These are phyloP conservation scores for Aleiodes leptofemur DNA, from an alignment of 2,888 invertebrate genomes.

Conservation along the genomic window DNA sequence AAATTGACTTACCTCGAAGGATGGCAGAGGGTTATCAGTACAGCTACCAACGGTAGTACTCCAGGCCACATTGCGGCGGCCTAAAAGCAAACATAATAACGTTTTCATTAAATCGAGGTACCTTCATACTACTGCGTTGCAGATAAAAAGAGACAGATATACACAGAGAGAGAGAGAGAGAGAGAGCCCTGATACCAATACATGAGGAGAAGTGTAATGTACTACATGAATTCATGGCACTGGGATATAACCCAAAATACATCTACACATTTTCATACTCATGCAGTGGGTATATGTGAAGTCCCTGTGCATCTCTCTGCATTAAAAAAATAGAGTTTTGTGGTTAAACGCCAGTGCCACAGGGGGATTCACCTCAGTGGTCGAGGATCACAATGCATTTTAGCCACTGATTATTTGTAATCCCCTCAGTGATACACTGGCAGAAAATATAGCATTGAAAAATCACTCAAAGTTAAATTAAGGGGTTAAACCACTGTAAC, in stretches of 20 bases:
- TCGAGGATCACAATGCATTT: background rate
- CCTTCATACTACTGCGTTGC: slow-evolving; percentile 3
- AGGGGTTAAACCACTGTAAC: too few species aligned
- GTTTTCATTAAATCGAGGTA: slow-evolving; percentile 55
- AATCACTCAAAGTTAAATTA: background rate
- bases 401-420: slow-evolving; percentile 9
- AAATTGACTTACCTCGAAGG: slow-evolving; percentile 68
- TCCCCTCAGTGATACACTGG: background rate
- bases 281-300: too few species aligned
- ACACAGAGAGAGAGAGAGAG: background rate
- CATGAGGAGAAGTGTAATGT: background rate
- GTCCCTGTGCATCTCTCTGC: background rate
- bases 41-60: slow-evolving; percentile 72
- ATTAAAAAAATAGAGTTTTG: slow-evolving; percentile 6
- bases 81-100: slow-evolving; percentile 68
- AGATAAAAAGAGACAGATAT: background rate
- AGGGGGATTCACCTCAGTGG: slow-evolving; percentile 8
- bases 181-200: background rate
- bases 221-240: background rate
- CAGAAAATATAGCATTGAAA: background rate
- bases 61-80: slow-evolving; percentile 75
- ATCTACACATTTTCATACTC: too few species aligned
- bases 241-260: too few species aligned
- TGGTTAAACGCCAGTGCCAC: background rate
- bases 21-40: slow-evolving; percentile 72